Conservation (phyloP, 2,113 vertebrate genomes). For the Lucifuga dentata region DNA sequence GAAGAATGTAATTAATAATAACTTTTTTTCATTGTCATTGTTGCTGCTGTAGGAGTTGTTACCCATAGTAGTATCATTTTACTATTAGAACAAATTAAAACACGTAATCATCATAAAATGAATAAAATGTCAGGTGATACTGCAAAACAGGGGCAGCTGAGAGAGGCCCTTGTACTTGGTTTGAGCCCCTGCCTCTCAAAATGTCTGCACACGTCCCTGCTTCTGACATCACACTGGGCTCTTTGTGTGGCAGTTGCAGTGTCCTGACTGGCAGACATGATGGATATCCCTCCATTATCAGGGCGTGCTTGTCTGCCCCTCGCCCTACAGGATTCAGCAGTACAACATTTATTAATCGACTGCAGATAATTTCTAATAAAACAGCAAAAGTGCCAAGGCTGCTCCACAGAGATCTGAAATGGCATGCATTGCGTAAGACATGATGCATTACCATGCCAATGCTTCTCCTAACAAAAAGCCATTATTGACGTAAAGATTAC, state of each 20-base stretch:
- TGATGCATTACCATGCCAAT: constrained; percentile 67
- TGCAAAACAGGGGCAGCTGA: too few relatives aligned
- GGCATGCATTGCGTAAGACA: constrained; percentile 40
- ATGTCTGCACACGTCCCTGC: too few relatives aligned
- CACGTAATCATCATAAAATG: too few relatives aligned
- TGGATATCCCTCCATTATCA: constrained; percentile 76
- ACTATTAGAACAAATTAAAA: too few relatives aligned
- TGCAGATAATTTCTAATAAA: constrained; percentile 75
- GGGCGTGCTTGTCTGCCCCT: constrained; percentile 54
- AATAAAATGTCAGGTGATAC: too few relatives aligned
- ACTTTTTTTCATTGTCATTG: too few relatives aligned
- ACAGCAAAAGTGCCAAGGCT: constrained; percentile 52
- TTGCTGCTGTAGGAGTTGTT: too few relatives aligned
- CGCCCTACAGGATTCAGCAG: constrained; percentile 48
- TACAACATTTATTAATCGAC: constrained; percentile 74
- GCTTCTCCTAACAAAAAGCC: constrained; percentile 47
- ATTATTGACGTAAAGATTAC: constrained; percentile 48
- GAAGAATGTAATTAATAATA: too few relatives aligned
- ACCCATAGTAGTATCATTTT: too few relatives aligned
- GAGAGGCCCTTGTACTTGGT: too few relatives aligned
- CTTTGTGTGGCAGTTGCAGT: constrained; percentile 20
- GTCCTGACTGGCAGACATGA: constrained; percentile 68
- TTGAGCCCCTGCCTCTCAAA: too few relatives aligned
- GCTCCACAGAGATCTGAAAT: constrained; percentile 40
- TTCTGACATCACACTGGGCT: too few relatives aligned